Conservation (phyloP, 2,113 vertebrate genomes). For the Lepisosteus oculatus region DNA sequence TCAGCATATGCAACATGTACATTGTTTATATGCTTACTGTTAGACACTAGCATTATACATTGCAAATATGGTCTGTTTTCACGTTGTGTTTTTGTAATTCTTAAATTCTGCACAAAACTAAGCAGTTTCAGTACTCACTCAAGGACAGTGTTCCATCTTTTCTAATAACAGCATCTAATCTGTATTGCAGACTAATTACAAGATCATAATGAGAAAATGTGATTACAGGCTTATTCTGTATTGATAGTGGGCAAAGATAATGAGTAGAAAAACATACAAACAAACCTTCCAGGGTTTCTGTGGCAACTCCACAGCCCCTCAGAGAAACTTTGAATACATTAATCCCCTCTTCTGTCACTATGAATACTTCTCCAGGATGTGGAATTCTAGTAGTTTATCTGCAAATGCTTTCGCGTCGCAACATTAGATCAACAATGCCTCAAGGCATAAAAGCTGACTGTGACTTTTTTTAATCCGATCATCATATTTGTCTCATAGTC, state of each 20-base stretch:
- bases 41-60: no score
- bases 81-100: no score
- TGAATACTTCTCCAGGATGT: not conserved
- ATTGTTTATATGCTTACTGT: no score
- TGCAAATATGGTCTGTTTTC: no score
- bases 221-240: constrained; percentile 1
- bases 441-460: not conserved
- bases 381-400: not conserved
- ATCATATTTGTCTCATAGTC: no score
- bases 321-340: not conserved
- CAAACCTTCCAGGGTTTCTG: not conserved
- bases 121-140: no score
- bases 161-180: constrained; percentile 2
- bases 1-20: no score
- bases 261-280: not conserved
- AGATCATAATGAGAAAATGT: constrained; percentile 4
- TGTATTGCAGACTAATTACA: not conserved
- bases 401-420: not conserved
- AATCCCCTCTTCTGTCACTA: not conserved
- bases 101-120: no score
- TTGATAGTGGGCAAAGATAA: not conserved
- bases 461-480: no score
- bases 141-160: not conserved
- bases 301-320: not conserved
- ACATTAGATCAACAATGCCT: not conserved